Conservation (phyloP, 2,888 invertebrate genomes). For the Phorcus lineatus region DNA sequence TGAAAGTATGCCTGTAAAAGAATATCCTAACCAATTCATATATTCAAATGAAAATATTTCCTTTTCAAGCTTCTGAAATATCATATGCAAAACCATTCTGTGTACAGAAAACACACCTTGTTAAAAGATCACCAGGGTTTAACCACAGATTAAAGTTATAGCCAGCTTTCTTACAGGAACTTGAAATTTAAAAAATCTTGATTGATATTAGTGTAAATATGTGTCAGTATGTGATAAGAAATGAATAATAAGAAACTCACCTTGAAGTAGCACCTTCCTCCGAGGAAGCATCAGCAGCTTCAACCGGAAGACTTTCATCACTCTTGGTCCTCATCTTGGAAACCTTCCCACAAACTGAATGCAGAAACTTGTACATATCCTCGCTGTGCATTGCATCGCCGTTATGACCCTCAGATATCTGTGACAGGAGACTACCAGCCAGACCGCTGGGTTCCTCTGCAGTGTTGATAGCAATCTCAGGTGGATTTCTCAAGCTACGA, state of each 20-base stretch:
- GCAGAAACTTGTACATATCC: slow-evolving; percentile 27
- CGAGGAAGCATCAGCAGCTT: neutral
- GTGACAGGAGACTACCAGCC: neutral
- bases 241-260: neutral
- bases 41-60: too few relatives aligned
- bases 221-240: neutral
- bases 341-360: slow-evolving; percentile 24
- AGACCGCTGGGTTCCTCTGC: neutral
- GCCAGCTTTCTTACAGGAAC: too few relatives aligned
- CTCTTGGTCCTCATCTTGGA: neutral
- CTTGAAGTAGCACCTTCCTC: neutral
- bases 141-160: too few relatives aligned
- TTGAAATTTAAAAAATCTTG: too few relatives aligned
- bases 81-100: too few relatives aligned
- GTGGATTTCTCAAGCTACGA: neutral
- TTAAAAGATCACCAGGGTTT: too few relatives aligned
- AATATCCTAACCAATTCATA: too few relatives aligned
- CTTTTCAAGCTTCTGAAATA: too few relatives aligned
- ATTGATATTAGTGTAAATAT: too few relatives aligned
- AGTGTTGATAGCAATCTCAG: neutral
- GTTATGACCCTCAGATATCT: slow-evolving; percentile 13
- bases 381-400: slow-evolving; percentile 14
- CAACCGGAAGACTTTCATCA: too few relatives aligned
- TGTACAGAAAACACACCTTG: too few relatives aligned
- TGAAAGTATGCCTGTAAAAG: too few relatives aligned